Conservation (phyloP, 2,113 vertebrate genomes). For the Nesoenas mayeri region DNA sequence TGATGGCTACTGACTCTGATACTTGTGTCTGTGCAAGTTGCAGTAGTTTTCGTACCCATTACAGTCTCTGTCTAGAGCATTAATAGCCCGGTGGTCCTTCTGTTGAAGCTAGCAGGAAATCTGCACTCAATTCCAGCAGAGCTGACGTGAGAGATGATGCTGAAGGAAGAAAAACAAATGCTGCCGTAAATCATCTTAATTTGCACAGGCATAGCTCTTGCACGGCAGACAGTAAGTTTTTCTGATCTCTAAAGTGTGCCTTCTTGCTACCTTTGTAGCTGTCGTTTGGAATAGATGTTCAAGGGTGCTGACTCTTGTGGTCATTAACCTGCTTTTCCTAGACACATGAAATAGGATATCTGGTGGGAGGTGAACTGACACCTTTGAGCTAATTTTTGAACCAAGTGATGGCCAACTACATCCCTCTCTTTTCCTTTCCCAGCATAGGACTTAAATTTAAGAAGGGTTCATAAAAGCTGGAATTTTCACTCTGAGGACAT, state of each 20-base stretch:
- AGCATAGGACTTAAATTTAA: background rate
- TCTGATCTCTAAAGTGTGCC: background rate
- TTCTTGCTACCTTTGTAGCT: background rate
- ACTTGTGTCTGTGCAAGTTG: background rate
- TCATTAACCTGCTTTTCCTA: background rate
- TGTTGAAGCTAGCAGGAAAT: background rate
- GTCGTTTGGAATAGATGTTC: background rate
- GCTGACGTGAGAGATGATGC: background rate
- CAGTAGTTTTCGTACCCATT: background rate
- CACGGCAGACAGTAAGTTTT: accelerated
- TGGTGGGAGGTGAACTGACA: background rate
- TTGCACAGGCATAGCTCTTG: background rate
- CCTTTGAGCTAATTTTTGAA: background rate
- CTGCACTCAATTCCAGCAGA: background rate
- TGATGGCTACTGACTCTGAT: background rate
- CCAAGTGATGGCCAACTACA: background rate
- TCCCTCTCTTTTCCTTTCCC: background rate
- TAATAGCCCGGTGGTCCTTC: background rate
- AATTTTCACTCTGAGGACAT: background rate
- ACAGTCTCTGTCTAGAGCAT: background rate
- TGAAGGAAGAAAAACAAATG: background rate
- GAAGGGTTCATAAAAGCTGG: background rate
- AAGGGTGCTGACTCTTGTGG: background rate
- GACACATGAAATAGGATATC: background rate
- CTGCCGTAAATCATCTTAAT: background rate